Conservation (phyloP, 2,888 invertebrate species). For the Cheilosia variabilis region DNA sequence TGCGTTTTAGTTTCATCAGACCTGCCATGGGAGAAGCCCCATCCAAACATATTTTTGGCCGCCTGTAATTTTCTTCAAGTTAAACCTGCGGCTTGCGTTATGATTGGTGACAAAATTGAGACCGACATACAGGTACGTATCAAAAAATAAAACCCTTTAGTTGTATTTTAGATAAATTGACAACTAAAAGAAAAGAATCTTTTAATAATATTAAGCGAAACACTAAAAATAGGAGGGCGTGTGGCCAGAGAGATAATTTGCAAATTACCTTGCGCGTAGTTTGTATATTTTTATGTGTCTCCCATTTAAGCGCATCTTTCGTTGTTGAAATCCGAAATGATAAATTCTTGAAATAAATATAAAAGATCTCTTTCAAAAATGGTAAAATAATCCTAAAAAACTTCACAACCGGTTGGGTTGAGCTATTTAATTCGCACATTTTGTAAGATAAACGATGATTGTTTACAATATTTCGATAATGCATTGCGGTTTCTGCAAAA, state of each 20-base stretch:
- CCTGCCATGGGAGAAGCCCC: conserved; percentile 93
- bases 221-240: conserved; percentile 58
- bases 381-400: background rate
- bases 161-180: conserved; percentile 42
- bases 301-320: conserved; percentile 24
- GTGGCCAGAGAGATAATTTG: conserved; percentile 41
- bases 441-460: conserved; percentile 26
- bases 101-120: conserved; percentile 95
- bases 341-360: conserved; percentile 15
- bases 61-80: conserved; percentile 91
- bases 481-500: conserved; percentile 40
- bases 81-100: conserved; percentile 90
- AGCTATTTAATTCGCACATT: conserved; percentile 22
- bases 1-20: conserved; percentile 92
- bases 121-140: conserved; percentile 90
- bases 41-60: conserved; percentile 91
- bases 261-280: conserved; percentile 31
- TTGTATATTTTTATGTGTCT: conserved; percentile 33
- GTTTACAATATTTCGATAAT: conserved; percentile 1
- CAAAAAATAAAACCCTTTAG: conserved; percentile 24
- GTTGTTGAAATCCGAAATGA: conserved; percentile 6
- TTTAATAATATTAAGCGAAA: conserved; percentile 44
- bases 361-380: conserved; percentile 15
- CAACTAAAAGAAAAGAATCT: conserved; percentile 28
- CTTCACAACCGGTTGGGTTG: conserved; percentile 24